phyloP scores from a whole-genome alignment of 2,797 vertebrate species.

The Acanthis flammea region DNA sequence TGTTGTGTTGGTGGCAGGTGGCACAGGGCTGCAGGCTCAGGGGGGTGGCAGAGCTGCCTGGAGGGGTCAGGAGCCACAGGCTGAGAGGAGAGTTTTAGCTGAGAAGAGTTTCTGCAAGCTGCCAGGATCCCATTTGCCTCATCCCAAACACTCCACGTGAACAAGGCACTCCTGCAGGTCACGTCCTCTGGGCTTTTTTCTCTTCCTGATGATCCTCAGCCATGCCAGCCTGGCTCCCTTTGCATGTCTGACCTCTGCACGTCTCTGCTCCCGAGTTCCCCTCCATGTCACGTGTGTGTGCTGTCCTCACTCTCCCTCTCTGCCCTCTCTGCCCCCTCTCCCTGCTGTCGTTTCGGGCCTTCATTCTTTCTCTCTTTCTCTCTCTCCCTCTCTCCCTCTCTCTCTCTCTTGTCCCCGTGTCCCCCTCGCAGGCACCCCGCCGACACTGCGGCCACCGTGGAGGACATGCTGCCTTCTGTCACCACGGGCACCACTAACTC shows the following conservation, averaged over 20 bases:
- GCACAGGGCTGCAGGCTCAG: not conserved
- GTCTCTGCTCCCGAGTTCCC: not conserved
- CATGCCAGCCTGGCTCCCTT: not conserved
- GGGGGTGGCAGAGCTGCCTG: not conserved
- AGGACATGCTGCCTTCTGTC: slow-evolving; percentile 95
- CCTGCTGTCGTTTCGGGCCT: slow-evolving; percentile 80
- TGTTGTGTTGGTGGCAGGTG: not conserved
- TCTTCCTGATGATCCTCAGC: not conserved
- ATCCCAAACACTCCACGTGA: not conserved
- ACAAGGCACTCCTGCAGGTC: not conserved
- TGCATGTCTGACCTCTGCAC: not conserved
- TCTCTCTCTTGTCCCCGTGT: slow-evolving; percentile 80
- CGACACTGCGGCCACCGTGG: slow-evolving; percentile 86
- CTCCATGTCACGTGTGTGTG: not conserved
- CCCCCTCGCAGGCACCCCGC: slow-evolving; percentile 90
- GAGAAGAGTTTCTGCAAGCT: not conserved
- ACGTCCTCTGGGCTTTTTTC: not conserved
- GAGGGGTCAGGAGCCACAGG: not conserved
- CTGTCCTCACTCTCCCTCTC: slow-evolving; percentile 13
- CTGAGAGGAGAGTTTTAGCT: not conserved
- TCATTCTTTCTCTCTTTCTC: slow-evolving; percentile 87
- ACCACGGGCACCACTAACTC: slow-evolving; percentile 91
- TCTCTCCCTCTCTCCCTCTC: slow-evolving; percentile 85
- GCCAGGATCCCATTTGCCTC: not conserved
- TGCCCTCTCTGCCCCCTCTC: slow-evolving; percentile 62